Evolutionary conservation across 1,140 invertebrate species (phyloP), one percentile per base, ranked within the genome.

Genomic region (Centruroides sculpturatus): DNA sequence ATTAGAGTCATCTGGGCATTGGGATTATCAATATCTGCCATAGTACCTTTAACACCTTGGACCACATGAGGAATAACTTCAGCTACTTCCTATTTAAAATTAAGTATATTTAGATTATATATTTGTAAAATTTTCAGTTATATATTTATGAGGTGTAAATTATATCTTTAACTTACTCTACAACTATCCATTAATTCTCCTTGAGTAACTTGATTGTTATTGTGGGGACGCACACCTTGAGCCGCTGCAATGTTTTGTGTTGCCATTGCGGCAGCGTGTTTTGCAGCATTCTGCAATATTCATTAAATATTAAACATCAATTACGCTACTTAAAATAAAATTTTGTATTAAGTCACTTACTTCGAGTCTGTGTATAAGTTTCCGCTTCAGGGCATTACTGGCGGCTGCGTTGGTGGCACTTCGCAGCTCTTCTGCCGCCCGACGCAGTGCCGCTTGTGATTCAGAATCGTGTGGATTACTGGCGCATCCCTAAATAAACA

Each of bases 351-450:
- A 60, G 7, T 7, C 4, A 57, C 57, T 35, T 49, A 61, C 64
- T 51, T 83, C 87, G 47, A 92, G 71, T 52, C 83, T 78, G 57
- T 81, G 81, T 12, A 93, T 84, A 2, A 91, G 76, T 71, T 87
- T 87, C 7, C 83, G 80, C 63, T 88, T 83, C 53, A 92, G 75
- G 3, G 86, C 85, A 53, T 88, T 88, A 5, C 85, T 84, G 35
- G 82, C 80, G 10, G 89, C 86, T 4, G 81, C 81, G 57, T 85
- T 89, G 0, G 95, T 95, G 9, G 91, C 93, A 68, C 85, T 85
- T 57, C 91, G 77, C 1, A 98, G 74, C 67, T 96, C 87, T 71
- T 98, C 92, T 0, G 94, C 96, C 0, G 94, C 94, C 56, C 80
- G 79, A 36, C 85, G 81, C 1, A 99, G 71, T 6, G 84, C 83